Conservation (phyloP, 2,113 vertebrate genomes). For the Oreochromis niloticus region DNA sequence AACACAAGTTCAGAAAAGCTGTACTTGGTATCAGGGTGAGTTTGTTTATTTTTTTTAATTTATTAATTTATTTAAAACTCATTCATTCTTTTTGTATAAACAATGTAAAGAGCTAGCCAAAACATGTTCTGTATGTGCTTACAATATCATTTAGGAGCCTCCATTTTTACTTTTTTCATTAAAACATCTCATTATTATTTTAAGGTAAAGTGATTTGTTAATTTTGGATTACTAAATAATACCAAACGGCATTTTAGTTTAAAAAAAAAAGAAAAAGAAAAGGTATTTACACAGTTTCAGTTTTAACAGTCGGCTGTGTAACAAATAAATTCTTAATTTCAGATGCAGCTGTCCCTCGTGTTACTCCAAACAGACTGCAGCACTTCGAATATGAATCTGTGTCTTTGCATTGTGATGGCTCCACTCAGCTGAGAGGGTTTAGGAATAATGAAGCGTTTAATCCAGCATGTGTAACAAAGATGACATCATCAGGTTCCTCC, state of each 20-base stretch:
- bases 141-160: not conserved
- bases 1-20: not conserved
- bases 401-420: not conserved
- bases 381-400: not conserved
- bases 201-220: not conserved
- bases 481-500: not conserved
- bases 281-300: not conserved
- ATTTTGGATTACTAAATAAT: rapidly evolving
- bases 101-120: rapidly evolving
- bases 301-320: not conserved
- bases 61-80: not conserved
- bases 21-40: rapidly evolving
- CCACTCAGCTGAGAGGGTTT: not conserved
- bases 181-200: not conserved
- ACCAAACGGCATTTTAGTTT: not conserved
- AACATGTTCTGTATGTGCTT: rapidly evolving
- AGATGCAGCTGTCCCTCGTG: rapidly evolving
- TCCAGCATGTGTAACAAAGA: not conserved
- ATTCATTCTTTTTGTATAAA: not conserved
- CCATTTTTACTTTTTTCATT: not conserved
- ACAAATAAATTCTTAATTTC: not conserved
- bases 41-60: not conserved
- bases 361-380: not conserved
- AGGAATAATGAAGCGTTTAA: not conserved
- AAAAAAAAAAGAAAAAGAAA: too few species aligned